These are phyloP conservation scores for Morone saxatilis DNA, from an alignment of 2,113 vertebrate species.

Conservation along the genomic window DNA sequence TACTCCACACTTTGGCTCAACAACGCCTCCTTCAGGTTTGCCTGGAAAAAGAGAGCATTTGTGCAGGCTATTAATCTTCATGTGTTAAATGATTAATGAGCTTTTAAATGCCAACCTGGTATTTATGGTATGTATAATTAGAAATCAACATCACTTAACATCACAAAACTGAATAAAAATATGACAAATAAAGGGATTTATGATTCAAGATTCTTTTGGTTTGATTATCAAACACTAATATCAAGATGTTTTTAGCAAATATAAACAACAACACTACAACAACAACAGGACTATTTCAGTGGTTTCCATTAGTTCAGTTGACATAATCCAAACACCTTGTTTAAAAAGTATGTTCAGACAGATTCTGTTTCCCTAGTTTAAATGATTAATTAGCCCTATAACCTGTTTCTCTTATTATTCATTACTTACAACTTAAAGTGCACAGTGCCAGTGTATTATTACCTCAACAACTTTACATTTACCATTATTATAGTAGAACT, in stretches of 20 bases:
- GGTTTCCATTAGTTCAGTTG: not conserved
- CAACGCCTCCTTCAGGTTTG: constrained; percentile 80
- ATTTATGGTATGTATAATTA: not conserved
- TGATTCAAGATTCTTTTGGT: too few relatives aligned
- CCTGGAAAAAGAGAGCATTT: constrained; percentile 71
- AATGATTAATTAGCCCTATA: not conserved
- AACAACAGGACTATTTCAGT: not conserved
- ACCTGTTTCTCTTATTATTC: too few relatives aligned
- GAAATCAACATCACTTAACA: not conserved
- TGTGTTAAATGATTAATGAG: not conserved
- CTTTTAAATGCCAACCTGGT: not conserved
- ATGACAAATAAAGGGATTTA: too few relatives aligned
- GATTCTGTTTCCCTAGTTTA: not conserved
- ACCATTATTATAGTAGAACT: not conserved
- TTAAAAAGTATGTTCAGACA: not conserved
- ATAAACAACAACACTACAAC: too few relatives aligned
- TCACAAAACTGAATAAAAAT: not conserved
- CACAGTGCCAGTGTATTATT: not conserved
- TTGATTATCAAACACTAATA: not conserved
- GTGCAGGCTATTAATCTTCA: not conserved
- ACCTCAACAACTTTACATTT: not conserved
- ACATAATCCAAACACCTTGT: not conserved
- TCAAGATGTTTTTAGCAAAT: not conserved
- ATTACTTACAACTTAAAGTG: not conserved
- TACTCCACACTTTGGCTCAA: constrained; percentile 78